Percentiles rank a stretch among this genome's conserved stretches.
Conservation (phyloP, 1,140 invertebrate species). For the Drosophila triauraria region DNA sequence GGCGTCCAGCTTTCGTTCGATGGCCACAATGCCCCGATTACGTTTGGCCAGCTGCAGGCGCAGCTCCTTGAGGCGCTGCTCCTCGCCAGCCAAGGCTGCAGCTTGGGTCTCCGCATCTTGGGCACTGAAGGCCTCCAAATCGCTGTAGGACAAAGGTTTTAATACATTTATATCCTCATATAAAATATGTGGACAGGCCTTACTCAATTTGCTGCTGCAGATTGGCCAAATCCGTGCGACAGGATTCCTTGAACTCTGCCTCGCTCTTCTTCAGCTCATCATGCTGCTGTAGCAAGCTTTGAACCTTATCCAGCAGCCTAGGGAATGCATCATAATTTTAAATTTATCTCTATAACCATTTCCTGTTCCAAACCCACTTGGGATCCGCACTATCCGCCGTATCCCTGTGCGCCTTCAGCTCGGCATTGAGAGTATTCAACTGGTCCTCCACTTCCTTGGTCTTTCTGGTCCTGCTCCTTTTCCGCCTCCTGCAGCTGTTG, state of each 20-base stretch:
- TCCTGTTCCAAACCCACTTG: slow-evolving; percentile 77
- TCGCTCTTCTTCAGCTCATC: slow-evolving; percentile 92
- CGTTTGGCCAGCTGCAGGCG: slow-evolving; percentile 91
- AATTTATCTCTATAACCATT: neutral
- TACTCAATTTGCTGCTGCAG: slow-evolving; percentile 87
- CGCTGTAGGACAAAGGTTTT: slow-evolving; percentile 76
- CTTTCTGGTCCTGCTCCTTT: slow-evolving; percentile 80
- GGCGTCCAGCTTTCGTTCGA: slow-evolving; percentile 94
- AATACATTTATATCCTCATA: neutral
- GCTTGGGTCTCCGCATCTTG: slow-evolving; percentile 85
- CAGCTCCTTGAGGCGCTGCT: slow-evolving; percentile 83
- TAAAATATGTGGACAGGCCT: slow-evolving; percentile 42
- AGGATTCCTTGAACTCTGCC: slow-evolving; percentile 90
- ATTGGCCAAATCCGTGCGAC: slow-evolving; percentile 88
- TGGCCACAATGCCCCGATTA: slow-evolving; percentile 92
- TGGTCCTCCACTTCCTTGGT: slow-evolving; percentile 66
- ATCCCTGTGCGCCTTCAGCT: slow-evolving; percentile 85
- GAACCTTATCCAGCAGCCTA: slow-evolving; percentile 88
- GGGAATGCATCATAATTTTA: slow-evolving; percentile 34
- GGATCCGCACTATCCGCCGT: slow-evolving; percentile 85
- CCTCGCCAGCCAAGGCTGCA: slow-evolving; percentile 87
- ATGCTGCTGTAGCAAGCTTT: slow-evolving; percentile 89
- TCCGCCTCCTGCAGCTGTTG: slow-evolving; percentile 85
- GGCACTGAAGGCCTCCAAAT: slow-evolving; percentile 85
- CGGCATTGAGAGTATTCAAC: slow-evolving; percentile 70